Conservation (phyloP, 2,888 invertebrate species). For the Drosophila algonquin region DNA sequence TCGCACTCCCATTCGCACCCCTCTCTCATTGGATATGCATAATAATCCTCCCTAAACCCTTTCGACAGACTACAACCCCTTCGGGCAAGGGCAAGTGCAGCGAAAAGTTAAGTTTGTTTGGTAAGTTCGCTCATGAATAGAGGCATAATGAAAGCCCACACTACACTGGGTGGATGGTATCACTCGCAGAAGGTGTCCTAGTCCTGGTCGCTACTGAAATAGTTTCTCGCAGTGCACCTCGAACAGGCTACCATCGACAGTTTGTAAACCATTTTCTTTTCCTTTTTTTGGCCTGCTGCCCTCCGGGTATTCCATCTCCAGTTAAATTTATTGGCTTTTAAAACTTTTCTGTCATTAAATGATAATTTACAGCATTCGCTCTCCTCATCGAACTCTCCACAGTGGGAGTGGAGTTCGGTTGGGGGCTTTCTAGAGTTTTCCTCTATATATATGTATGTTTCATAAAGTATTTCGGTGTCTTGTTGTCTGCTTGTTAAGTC, state of each 20-base stretch:
- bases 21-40: constrained; percentile 47
- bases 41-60: constrained; percentile 65
- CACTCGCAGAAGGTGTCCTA: neutral
- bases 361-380: constrained; percentile 78
- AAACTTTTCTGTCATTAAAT: constrained; percentile 75
- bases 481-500: constrained; percentile 36
- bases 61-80: constrained; percentile 25
- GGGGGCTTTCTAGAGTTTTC: constrained; percentile 24
- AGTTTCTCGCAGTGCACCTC: constrained; percentile 9
- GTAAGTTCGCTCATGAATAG: constrained; percentile 63
- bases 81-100: constrained; percentile 38
- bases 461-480: constrained; percentile 21
- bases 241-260: neutral
- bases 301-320: constrained; percentile 11
- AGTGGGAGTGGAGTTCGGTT: constrained; percentile 31
- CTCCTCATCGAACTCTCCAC: constrained; percentile 62
- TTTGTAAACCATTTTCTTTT: constrained; percentile 2
- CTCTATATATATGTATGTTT: constrained; percentile 24
- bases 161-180: neutral
- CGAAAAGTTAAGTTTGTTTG: constrained; percentile 52
- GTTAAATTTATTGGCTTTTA: constrained; percentile 70
- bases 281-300: constrained; percentile 18
- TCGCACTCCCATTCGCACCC: neutral
- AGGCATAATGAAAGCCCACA: constrained; percentile 56
- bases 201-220: neutral